These are phyloP conservation scores for Synergus umbraculus DNA, from an alignment of 2,888 invertebrate genomes.

Conservation along the genomic window DNA sequence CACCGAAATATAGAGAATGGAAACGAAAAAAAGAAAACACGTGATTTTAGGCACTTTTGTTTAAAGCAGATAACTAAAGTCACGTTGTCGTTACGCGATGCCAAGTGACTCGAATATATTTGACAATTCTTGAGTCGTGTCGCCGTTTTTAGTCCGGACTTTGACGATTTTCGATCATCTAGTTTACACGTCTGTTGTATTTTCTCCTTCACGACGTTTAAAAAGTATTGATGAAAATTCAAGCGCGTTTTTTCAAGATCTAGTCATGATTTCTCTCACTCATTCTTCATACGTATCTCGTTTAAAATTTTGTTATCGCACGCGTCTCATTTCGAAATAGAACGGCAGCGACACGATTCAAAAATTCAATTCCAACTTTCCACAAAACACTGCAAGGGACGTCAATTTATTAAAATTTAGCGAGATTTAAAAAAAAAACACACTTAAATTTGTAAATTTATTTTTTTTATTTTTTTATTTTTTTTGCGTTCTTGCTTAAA, in stretches of 20 bases:
- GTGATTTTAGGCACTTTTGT: neutral
- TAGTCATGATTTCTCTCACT: conserved; percentile 35
- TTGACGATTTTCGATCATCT: neutral
- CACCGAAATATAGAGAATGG: neutral
- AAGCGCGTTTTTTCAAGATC: conserved; percentile 35
- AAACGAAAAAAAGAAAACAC: neutral
- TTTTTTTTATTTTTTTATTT: neutral
- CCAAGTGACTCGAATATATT: conserved; percentile 7
- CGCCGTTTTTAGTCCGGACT: conserved; percentile 20
- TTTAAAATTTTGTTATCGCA: neutral
- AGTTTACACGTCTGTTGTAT: neutral
- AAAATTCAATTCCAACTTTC: neutral
- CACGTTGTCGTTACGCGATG: neutral
- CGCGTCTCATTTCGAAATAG: conserved; percentile 12
- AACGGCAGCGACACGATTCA: conserved; percentile 32
- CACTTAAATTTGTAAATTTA: neutral
- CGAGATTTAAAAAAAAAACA: neutral
- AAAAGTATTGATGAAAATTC: conserved; percentile 35
- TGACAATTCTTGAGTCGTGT: conserved; percentile 23
- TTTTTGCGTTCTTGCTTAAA: neutral
- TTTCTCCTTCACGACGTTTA: neutral
- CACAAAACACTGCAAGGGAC: conserved; percentile 1
- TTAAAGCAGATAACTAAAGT: neutral
- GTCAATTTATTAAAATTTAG: neutral
- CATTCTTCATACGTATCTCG: conserved; percentile 17